Evolutionary conservation across 2,797 vertebrate genomes (phyloP), one percentile per base, ranked within the genome.

Genomic region (Kryptolebias ocellatus): DNA sequence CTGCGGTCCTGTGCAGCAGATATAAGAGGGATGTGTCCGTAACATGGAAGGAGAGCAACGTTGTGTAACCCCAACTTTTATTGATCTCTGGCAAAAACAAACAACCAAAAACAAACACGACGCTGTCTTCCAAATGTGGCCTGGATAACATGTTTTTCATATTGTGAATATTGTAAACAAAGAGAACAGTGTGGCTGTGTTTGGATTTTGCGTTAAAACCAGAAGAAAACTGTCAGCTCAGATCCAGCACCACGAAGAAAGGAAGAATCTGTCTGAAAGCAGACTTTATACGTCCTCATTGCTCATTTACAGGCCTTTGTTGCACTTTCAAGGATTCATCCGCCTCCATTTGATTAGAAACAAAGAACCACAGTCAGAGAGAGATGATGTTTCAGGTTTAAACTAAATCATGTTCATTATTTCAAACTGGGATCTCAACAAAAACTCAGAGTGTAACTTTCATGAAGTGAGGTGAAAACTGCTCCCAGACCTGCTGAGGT

Each of bases 1-100:
- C n/a, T 42, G 11, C 11, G 10, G 7, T 34, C 42, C 37, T 17
- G 11, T 57, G 16, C 12, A 24, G 31, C 5, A 2, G 2, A 45
- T 57, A 10, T 28, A 10, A 3, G 27, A 53, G 37, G 52, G 37
- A 4, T 11, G 28, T 11, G 5, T 17, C 9, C 50, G 4, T 39
- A 49, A 29, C 17, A 14, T 64, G 9, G 2, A 27, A 27, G 18
- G 15, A 10, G 49, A 65, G 52, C 14, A 55, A 7, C 46, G 57
- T 74, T 84, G 69, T 74, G 78, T 72, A 85, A 87, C 50, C 16
- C 57, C 29, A 16, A 2, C 58, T 60, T 72, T 8, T 80, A 86
- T 85, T 75, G 83, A 90, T 83, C 60, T 53, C 1, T 76, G 34
- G 18, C 39, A 47, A 60, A 67, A 65, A 80, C 70, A 74, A 80